Evolutionary conservation across 1,140 invertebrate genomes (phyloP).

Genomic region (Aricia agestis): DNA sequence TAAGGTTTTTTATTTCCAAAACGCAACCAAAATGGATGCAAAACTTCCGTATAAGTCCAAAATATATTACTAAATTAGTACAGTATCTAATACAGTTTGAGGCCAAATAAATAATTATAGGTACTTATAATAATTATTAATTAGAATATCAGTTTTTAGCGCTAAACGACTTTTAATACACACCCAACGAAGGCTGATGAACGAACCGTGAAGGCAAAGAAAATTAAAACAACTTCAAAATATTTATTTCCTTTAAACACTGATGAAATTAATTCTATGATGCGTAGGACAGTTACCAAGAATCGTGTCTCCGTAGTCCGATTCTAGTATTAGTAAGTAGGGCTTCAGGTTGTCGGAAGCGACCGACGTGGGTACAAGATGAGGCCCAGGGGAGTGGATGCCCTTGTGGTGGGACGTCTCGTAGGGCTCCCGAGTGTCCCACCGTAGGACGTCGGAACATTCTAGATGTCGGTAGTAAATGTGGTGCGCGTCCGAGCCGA

Average conservation of each 20-base stretch:
- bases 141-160: neutral
- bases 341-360: constrained; percentile 27
- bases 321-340: constrained; percentile 40
- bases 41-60: no score
- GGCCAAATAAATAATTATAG: no score
- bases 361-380: constrained; percentile 41
- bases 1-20: constrained; percentile 44
- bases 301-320: constrained; percentile 45
- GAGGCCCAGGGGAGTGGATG: constrained; percentile 42
- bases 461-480: constrained; percentile 42
- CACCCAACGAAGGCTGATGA: constrained; percentile 5
- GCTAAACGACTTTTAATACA: neutral
- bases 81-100: no score
- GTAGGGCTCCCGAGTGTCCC: constrained; percentile 39
- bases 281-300: constrained; percentile 36
- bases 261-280: constrained; percentile 48
- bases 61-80: no score
- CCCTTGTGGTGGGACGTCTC: constrained; percentile 35
- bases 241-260: neutral
- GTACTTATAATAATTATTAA: no score
- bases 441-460: constrained; percentile 44
- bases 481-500: constrained; percentile 39
- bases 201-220: neutral
- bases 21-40: no score
- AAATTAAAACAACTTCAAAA: neutral